Evolutionary conservation across 2,113 vertebrate genomes (phyloP).

Genomic region (Bos indicus): DNA sequence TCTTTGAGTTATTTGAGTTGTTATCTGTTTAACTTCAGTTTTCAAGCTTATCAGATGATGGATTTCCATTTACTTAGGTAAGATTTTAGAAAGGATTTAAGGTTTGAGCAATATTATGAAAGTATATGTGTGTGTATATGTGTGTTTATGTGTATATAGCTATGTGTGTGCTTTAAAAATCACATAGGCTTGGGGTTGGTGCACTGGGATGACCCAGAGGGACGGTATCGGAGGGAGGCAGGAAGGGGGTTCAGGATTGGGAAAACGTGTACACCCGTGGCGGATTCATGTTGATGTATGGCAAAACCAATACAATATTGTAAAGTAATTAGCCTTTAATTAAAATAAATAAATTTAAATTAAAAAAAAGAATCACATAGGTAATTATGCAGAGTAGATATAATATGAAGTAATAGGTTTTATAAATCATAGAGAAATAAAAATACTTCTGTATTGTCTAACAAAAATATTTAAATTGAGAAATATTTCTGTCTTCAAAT

Average conservation of each 20-base stretch:
- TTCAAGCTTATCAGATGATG: neutral
- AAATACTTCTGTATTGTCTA: neutral
- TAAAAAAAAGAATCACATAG: neutral
- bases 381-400: neutral
- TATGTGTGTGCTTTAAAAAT: neutral
- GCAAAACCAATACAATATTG: too few relatives aligned
- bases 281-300: too few relatives aligned
- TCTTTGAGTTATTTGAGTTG: neutral
- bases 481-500: neutral
- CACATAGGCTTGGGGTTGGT: neutral
- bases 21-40: neutral
- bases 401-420: neutral
- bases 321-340: too few relatives aligned
- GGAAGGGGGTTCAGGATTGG: too few relatives aligned
- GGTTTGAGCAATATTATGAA: neutral
- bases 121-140: neutral
- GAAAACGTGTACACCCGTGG: too few relatives aligned
- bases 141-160: neutral
- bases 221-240: too few relatives aligned
- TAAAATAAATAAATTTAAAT: too few relatives aligned
- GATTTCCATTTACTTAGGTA: neutral
- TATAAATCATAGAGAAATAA: neutral
- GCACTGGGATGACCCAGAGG: too few relatives aligned
- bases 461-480: neutral
- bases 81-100: neutral